Evolutionary conservation across 2,113 vertebrate species (phyloP).

Genomic region (Strigops habroptila): DNA sequence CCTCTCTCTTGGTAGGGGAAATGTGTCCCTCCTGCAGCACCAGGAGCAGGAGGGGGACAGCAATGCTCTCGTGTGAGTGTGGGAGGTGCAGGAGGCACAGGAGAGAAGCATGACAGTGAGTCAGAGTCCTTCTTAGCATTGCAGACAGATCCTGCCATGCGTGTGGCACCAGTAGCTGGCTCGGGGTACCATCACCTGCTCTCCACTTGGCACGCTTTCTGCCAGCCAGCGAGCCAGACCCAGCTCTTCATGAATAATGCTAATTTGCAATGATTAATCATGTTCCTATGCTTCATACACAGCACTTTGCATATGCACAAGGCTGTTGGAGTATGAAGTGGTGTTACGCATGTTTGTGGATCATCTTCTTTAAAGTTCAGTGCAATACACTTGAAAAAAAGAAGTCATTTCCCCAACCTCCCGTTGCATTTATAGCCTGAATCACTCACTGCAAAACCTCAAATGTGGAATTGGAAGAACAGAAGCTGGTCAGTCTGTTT

Average conservation of each 20-base stretch:
- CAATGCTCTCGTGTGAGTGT: rapidly evolving
- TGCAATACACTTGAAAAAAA: background rate
- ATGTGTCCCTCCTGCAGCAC: background rate
- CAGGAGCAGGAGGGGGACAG: background rate
- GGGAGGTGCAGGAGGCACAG: background rate
- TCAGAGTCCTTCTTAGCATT: background rate
- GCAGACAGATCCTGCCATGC: background rate
- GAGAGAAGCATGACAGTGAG: background rate
- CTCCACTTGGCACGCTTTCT: background rate
- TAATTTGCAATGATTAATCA: constrained; percentile 9
- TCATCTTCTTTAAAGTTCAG: background rate
- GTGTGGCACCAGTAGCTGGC: background rate
- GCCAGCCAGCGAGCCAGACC: background rate
- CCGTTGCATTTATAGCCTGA: background rate
- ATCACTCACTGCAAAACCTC: background rate
- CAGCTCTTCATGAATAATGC: background rate
- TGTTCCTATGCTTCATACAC: background rate
- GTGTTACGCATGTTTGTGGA: background rate
- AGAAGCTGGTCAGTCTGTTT: constrained; percentile 5
- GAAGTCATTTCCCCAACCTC: background rate
- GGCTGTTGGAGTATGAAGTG: background rate
- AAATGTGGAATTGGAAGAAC: background rate
- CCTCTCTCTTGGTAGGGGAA: background rate
- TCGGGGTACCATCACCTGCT: background rate
- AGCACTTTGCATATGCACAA: background rate